Conservation (phyloP, 2,888 invertebrate genomes). For the Chromoteleia sp. region DNA sequence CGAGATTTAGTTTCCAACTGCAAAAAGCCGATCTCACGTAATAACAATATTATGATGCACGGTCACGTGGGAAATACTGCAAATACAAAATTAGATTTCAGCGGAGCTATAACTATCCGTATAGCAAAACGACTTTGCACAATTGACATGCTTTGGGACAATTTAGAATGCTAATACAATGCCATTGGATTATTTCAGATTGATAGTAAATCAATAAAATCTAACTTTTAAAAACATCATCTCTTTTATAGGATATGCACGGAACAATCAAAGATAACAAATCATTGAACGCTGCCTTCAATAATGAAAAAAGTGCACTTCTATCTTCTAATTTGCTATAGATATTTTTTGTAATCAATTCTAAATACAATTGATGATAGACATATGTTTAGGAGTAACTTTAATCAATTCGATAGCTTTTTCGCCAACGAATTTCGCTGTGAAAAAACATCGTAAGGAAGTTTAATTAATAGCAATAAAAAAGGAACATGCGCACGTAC, state of each 20-base stretch:
- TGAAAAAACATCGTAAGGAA: conserved; percentile 33
- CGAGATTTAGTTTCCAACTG: conserved; percentile 67
- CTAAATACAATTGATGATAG: background rate
- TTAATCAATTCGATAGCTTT: conserved; percentile 25
- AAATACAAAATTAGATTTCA: conserved; percentile 18
- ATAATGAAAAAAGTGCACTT: background rate
- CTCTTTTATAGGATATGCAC: too few species aligned
- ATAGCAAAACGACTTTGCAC: background rate
- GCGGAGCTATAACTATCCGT: background rate
- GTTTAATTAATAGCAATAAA: conserved; percentile 53
- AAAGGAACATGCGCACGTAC: conserved; percentile 14
- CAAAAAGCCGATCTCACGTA: conserved; percentile 69
- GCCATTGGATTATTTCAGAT: background rate
- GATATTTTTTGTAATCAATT: background rate
- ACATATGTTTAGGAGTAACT: conserved; percentile 8
- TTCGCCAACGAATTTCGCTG: background rate
- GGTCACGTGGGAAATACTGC: conserved; percentile 50
- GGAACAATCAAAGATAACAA: too few species aligned
- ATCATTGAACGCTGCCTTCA: too few species aligned
- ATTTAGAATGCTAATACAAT: conserved; percentile 36
- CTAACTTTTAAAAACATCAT: background rate
- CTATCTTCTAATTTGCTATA: too few species aligned
- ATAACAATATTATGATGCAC: conserved; percentile 67
- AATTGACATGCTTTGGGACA: background rate
- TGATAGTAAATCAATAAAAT: conserved; percentile 5